Evolutionary conservation across 2,797 vertebrate genomes (phyloP).

Genomic region (Hydrophis major): DNA sequence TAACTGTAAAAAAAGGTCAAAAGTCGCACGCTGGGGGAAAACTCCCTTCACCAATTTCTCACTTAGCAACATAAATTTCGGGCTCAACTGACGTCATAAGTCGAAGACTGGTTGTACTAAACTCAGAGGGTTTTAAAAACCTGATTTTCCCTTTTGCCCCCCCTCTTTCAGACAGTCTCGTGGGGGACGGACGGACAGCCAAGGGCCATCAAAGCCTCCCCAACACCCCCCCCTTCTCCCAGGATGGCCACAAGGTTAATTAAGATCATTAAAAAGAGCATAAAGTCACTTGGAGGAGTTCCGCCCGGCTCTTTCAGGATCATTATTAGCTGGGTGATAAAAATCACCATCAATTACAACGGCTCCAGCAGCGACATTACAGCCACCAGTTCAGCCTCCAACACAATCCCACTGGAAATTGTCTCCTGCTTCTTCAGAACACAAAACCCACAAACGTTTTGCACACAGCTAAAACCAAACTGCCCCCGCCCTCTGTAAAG

Average conservation of each 20-base stretch:
- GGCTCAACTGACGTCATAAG: not conserved
- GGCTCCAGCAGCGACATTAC: constrained; percentile 15
- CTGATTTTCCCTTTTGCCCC: no score
- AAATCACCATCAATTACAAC: constrained; percentile 44
- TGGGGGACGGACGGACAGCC: not conserved
- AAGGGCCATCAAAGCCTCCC: constrained; percentile 33
- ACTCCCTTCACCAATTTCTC: no score
- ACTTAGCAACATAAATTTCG: no score
- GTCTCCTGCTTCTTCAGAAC: not conserved
- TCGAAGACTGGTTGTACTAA: no score
- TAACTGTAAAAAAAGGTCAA: no score
- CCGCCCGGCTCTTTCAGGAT: constrained; percentile 33
- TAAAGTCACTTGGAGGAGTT: constrained; percentile 8
- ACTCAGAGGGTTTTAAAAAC: not conserved
- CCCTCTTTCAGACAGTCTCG: not conserved
- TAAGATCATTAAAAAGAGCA: constrained; percentile 5
- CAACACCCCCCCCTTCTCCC: not conserved
- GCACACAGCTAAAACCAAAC: no score
- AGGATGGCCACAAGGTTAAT: not conserved
- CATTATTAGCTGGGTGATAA: constrained; percentile 44
- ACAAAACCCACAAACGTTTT: no score
- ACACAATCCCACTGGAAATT: no score
- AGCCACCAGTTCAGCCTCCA: fast-evolving
- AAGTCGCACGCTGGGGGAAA: no score
- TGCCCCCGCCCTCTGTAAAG: no score